These are phyloP conservation scores for Thaumetopoea pityocampa DNA, from an alignment of 1,140 invertebrate species.

Conservation along the genomic window DNA sequence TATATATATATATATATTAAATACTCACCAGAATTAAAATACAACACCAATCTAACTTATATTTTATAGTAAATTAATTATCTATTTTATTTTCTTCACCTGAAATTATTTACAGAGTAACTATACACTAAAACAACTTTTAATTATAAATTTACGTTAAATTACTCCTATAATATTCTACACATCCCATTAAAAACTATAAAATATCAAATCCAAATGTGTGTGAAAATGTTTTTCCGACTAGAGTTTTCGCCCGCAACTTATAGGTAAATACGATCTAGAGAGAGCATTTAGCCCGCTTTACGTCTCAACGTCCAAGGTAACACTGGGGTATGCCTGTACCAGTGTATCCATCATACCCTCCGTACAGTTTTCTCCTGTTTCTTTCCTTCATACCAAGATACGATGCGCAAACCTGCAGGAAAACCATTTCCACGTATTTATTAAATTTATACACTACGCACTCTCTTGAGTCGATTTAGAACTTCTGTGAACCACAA, in stretches of 20 bases:
- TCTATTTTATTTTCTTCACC: too few relatives aligned
- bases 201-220: slow-evolving; percentile 3
- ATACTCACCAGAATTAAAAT: too few relatives aligned
- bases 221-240: slow-evolving; percentile 13
- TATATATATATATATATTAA: too few relatives aligned
- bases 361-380: slow-evolving; percentile 45
- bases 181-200: slow-evolving; percentile 5
- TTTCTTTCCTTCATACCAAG: slow-evolving; percentile 47
- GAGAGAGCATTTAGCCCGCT: slow-evolving; percentile 6
- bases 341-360: slow-evolving; percentile 23
- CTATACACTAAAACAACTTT: slow-evolving; percentile 9
- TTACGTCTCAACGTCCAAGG: slow-evolving; percentile 32
- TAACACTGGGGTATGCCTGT: slow-evolving; percentile 45
- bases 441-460: slow-evolving; percentile 23
- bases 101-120: slow-evolving; percentile 4
- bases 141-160: background rate
- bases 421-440: slow-evolving; percentile 57
- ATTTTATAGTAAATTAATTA: too few relatives aligned
- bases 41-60: too few relatives aligned
- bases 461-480: slow-evolving; percentile 34
- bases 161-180: too few relatives aligned
- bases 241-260: slow-evolving; percentile 26
- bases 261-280: slow-evolving; percentile 8
- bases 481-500: background rate
- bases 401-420: slow-evolving; percentile 56